Evolutionary conservation across 1,140 invertebrate species (phyloP), one percentile per base, ranked within the genome.

Genomic region (Adoxophyes honmai): DNA sequence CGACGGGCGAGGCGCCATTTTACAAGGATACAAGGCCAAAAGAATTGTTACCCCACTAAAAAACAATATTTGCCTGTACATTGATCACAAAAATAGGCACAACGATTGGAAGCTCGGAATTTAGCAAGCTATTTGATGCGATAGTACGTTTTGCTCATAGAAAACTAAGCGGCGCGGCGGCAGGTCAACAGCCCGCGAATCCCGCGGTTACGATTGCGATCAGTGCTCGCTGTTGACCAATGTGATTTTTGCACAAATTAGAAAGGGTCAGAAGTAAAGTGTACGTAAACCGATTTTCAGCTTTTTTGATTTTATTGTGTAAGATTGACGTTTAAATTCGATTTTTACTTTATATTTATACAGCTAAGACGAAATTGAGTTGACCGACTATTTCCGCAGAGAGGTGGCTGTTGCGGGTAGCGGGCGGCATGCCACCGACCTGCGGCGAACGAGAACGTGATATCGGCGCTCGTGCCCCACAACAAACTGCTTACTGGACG

Each of bases 401-500:
- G 80, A 83, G 82, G 82, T 84, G 73, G 81, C 75, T 73, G 71
- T 64, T 74, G 79, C 75, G 80, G 78, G 78, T 71, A 72, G 81
- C 73, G 73, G 82, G 81, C 75, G 78, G 81, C 74, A 69, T 78
- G 81, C 86, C 78, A 86, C 84, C 83, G 80, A 86, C 81, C 83
- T 57, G 80, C 80, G 75, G 75, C 74, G 75, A 86, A 81, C 75
- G 73, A 81, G 80, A 85, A 86, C 81, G 81, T 86, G 84, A 86
- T 86, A 87, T 83, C 84, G 80, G 81, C 78, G 80, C 83, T 81
- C 81, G 83, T 88, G 82, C 78, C 81, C 78, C 86, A 88, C 81
- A 88, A 86, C 83, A 86, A 88, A 88, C 79, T 86, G 81, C 81
- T 86, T 88, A 86, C 81, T 88, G 86, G 81, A 88, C 83, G 81